Percentiles rank a stretch among this genome's conserved stretches.
These are phyloP conservation scores for Bibio marci DNA, from an alignment of 2,888 invertebrate genomes.

Conservation along the genomic window DNA sequence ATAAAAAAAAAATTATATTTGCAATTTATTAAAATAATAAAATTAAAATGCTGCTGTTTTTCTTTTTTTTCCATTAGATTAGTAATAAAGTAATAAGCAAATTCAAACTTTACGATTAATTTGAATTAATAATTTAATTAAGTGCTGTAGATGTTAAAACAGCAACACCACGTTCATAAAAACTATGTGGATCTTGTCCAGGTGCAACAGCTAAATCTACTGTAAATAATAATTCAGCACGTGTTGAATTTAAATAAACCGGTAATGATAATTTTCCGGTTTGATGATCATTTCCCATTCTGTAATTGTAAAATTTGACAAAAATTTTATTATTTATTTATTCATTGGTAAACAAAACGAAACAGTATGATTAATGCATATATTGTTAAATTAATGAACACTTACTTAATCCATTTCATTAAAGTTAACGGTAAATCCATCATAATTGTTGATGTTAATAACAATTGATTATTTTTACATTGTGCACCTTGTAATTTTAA, in stretches of 20 bases:
- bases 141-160: slow-evolving; percentile 84
- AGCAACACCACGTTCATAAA: slow-evolving; percentile 97
- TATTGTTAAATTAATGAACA: slow-evolving; percentile 11
- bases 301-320: slow-evolving; percentile 12
- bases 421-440: slow-evolving; percentile 81
- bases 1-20: too few species aligned
- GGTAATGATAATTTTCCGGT: slow-evolving; percentile 71
- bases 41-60: too few species aligned
- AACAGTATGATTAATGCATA: too few species aligned
- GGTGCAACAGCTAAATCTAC: slow-evolving; percentile 84
- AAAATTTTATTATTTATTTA: slow-evolving; percentile 1
- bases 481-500: slow-evolving; percentile 93
- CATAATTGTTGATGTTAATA: slow-evolving; percentile 87
- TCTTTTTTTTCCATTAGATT: too few species aligned
- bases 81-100: too few species aligned
- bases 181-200: slow-evolving; percentile 84
- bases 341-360: slow-evolving; percentile 1
- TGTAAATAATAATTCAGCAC: slow-evolving; percentile 87
- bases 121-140: too few species aligned
- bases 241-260: slow-evolving; percentile 92
- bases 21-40: too few species aligned
- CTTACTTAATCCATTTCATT: slow-evolving; percentile 73
- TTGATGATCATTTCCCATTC: slow-evolving; percentile 30
- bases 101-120: too few species aligned
- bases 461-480: slow-evolving; percentile 75